phyloP scores from a whole-genome alignment of 2,888 invertebrate genomes.

The Macropis europaea region DNA sequence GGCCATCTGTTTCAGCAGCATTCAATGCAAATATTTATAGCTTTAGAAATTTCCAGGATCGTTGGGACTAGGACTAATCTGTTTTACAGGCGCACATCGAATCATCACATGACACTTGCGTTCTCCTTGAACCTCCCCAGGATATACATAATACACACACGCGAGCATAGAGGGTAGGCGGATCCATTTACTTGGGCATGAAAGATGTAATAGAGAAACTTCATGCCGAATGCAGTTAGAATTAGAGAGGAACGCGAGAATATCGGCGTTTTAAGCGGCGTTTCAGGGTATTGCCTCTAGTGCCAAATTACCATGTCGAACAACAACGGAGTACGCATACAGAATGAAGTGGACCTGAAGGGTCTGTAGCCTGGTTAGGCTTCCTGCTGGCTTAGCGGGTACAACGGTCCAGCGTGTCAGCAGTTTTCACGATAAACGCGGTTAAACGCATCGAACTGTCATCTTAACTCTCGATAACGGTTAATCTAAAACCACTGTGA shows the following conservation, averaged over 20 bases:
- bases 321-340: conserved; percentile 53
- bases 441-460: conserved; percentile 28
- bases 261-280: conserved; percentile 47
- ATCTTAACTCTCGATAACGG: conserved; percentile 25
- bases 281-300: conserved; percentile 48
- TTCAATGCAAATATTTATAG: too few species aligned
- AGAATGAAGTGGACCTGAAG: conserved; percentile 47
- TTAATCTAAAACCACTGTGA: conserved; percentile 18
- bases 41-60: too few species aligned
- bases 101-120: too few species aligned
- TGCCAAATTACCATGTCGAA: conserved; percentile 58
- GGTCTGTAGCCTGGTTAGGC: conserved; percentile 36
- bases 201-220: conserved; percentile 51
- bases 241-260: conserved; percentile 45
- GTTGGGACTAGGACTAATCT: too few species aligned
- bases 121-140: too few species aligned
- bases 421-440: conserved; percentile 47
- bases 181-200: conserved; percentile 32
- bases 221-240: conserved; percentile 31
- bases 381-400: conserved; percentile 34
- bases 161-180: neutral
- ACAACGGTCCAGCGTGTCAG: conserved; percentile 40
- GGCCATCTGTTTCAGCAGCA: too few species aligned
- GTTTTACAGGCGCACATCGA: too few species aligned
- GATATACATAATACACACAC: too few species aligned